Conservation (phyloP, 2,113 vertebrate species). For the Pseudonaja textilis region DNA sequence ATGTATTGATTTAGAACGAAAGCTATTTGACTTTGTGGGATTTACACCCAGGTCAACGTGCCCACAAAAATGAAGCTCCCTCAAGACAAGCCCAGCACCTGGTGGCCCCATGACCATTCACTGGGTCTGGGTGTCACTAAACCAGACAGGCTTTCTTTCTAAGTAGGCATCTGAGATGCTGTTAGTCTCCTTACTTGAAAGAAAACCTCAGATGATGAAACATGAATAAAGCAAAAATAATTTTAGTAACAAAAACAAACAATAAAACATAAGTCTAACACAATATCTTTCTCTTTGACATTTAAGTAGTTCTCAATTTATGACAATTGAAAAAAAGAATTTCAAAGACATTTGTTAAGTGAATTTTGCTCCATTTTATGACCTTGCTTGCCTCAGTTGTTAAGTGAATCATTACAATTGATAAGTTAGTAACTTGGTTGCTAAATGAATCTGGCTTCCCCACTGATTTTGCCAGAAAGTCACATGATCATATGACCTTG, state of each 20-base stretch:
- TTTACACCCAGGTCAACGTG: not conserved
- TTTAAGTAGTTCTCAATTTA: not conserved
- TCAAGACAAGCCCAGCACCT: not conserved
- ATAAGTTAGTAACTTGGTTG: no score
- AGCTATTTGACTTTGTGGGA: not conserved
- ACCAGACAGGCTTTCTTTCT: no score
- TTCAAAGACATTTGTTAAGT: no score
- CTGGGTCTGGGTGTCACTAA: not conserved
- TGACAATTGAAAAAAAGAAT: no score
- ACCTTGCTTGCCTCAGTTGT: no score
- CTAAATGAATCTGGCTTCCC: no score
- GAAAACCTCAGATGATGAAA: not conserved
- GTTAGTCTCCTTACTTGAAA: not conserved
- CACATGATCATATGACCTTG: no score
- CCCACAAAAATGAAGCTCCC: not conserved
- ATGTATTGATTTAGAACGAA: not conserved
- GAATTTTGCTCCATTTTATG: no score
- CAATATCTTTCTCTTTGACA: no score
- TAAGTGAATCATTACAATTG: no score
- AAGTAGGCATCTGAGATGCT: not conserved
- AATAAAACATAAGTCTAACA: not conserved
- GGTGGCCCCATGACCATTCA: not conserved
- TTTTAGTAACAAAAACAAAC: not conserved
- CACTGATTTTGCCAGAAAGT: no score
- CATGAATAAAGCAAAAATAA: not conserved